Conservation (phyloP, 2,797 vertebrate genomes). For the Ispidina lecontei region DNA sequence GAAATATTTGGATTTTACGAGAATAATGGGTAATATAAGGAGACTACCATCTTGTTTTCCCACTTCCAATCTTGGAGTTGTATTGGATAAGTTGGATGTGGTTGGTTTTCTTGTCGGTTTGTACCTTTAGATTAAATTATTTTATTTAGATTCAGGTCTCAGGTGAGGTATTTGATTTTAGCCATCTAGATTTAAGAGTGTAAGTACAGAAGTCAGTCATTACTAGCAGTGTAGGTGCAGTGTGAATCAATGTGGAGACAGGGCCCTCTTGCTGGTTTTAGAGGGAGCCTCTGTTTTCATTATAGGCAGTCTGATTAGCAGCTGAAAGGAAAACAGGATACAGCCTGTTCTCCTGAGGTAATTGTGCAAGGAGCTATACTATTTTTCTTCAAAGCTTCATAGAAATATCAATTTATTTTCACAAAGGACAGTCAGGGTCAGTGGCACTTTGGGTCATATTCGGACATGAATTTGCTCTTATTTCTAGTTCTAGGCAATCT, state of each 20-base stretch:
- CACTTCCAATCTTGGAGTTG: neutral
- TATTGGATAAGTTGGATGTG: accelerated
- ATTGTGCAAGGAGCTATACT: neutral
- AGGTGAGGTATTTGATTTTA: neutral
- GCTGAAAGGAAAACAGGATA: neutral
- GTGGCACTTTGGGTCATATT: neutral
- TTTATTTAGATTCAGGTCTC: neutral
- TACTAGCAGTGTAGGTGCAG: neutral
- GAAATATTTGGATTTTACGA: neutral
- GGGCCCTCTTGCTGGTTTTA: neutral
- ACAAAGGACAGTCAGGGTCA: neutral
- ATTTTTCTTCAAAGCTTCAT: neutral
- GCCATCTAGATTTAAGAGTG: neutral
- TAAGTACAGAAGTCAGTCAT: neutral
- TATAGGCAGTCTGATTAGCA: neutral
- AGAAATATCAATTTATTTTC: neutral
- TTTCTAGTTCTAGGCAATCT: neutral
- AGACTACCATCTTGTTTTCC: neutral
- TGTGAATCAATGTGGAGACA: neutral
- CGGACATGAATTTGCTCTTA: neutral
- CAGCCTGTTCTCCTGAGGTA: neutral
- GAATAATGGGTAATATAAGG: neutral
- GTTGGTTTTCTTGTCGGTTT: neutral
- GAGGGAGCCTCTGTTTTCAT: neutral
- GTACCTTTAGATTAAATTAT: neutral